phyloP scores from a whole-genome alignment of 2,888 invertebrate genomes.

The Elegia similella region DNA sequence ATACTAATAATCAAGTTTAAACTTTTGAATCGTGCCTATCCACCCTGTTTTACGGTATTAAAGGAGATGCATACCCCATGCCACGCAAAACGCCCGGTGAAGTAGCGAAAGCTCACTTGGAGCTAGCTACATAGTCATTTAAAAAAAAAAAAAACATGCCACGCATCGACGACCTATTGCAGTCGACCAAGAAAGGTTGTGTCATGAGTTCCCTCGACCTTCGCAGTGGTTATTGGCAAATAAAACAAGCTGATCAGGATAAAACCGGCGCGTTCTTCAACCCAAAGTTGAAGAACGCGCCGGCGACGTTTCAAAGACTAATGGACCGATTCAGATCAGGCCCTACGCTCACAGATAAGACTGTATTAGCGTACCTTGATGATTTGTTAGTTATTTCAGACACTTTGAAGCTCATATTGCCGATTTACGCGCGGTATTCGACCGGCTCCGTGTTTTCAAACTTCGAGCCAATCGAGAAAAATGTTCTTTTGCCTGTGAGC shows the following conservation, averaged over 20 bases:
- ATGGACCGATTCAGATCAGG: conserved; percentile 29
- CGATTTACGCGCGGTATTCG: too few species aligned
- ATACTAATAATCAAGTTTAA: conserved; percentile 2
- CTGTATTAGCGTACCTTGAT: conserved; percentile 37
- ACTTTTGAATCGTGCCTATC: conserved; percentile 9
- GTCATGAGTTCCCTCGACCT: conserved; percentile 30
- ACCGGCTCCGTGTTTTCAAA: conserved; percentile 31
- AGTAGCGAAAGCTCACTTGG: too few species aligned
- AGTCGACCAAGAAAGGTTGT: conserved; percentile 35
- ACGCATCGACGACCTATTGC: conserved; percentile 49
- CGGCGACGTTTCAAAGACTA: conserved; percentile 39
- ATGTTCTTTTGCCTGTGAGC: too few species aligned
- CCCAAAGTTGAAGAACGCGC: conserved; percentile 39
- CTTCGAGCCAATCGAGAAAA: conserved; percentile 37
- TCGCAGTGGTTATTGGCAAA: conserved; percentile 49
- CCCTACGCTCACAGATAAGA: not conserved
- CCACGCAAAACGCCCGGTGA: too few species aligned
- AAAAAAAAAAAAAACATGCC: too few species aligned
- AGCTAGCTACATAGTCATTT: too few species aligned
- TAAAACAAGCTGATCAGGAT: conserved; percentile 29
- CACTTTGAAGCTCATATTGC: too few species aligned
- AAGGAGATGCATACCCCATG: conserved; percentile 40
- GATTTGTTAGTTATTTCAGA: conserved; percentile 37
- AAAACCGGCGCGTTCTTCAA: conserved; percentile 43
- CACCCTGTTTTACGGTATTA: not conserved